Conservation (phyloP, 2,113 vertebrate species). For the Nettapus auritus region DNA sequence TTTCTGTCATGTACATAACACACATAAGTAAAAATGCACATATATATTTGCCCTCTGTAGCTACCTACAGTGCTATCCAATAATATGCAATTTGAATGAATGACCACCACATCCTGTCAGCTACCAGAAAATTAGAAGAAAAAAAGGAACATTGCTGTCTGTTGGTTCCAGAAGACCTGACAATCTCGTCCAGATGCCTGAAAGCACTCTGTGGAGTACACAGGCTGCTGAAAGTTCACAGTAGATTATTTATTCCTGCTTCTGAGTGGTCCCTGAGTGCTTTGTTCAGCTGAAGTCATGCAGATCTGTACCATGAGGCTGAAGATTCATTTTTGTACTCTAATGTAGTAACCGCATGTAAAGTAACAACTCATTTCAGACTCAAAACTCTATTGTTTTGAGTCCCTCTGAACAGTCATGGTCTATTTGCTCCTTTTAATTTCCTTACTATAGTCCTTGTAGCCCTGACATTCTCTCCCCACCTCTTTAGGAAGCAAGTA, state of each 20-base stretch:
- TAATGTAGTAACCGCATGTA: neutral
- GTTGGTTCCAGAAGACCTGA: neutral
- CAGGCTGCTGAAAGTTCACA: neutral
- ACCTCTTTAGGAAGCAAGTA: neutral
- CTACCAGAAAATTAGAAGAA: neutral
- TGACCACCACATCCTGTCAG: neutral
- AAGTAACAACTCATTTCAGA: neutral
- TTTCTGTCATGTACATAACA: neutral
- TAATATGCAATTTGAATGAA: neutral
- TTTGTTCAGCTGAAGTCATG: slow-evolving; percentile 53
- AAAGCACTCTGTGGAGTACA: neutral
- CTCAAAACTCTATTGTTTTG: neutral
- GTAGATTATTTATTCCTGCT: slow-evolving; percentile 10
- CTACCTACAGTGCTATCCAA: neutral
- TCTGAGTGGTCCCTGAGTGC: neutral
- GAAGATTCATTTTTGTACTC: neutral
- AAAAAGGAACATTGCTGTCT: neutral
- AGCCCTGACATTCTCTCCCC: neutral
- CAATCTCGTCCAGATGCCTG: neutral
- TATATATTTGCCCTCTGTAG: neutral
- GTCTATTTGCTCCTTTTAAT: neutral
- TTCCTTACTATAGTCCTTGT: neutral
- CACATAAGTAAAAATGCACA: neutral
- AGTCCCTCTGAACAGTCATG: neutral
- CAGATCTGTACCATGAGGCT: neutral